These are phyloP conservation scores for Tragulus kanchil DNA, from an alignment of 2,113 vertebrate species.

Conservation along the genomic window DNA sequence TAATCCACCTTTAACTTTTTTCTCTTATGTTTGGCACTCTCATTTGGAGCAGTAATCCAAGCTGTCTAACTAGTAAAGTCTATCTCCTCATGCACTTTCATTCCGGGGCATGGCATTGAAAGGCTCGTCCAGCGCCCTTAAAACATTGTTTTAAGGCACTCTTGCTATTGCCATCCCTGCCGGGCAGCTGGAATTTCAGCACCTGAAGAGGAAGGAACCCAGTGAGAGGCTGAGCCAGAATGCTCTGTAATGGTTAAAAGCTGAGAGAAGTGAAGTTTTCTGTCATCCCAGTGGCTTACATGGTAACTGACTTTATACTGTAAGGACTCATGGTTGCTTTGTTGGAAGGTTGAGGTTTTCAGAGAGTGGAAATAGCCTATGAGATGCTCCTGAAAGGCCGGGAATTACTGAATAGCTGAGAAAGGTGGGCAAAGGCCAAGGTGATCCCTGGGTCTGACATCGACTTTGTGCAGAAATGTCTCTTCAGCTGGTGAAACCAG, in stretches of 20 bases:
- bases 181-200: slow-evolving; percentile 18
- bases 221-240: slow-evolving; percentile 40
- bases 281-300: not conserved
- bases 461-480: not conserved
- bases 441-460: not conserved
- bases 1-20: slow-evolving; percentile 44
- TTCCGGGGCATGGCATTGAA: not conserved
- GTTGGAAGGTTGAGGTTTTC: slow-evolving; percentile 17
- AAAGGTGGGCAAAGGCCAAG: not conserved
- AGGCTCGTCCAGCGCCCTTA: not conserved
- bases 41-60: slow-evolving; percentile 4
- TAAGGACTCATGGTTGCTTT: slow-evolving; percentile 59
- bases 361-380: slow-evolving; percentile 30
- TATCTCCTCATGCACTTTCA: slow-evolving; percentile 18
- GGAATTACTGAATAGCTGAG: slow-evolving; percentile 20
- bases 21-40: slow-evolving; percentile 7
- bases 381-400: not conserved
- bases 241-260: slow-evolving; percentile 66
- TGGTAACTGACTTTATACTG: slow-evolving; percentile 47
- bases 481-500: not conserved
- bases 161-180: not conserved
- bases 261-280: slow-evolving; percentile 67
- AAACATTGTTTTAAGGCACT: not conserved
- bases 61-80: not conserved
- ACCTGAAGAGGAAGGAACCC: not conserved